These are phyloP conservation scores for Spodoptera picta DNA, from an alignment of 2,888 invertebrate species.

Conservation along the genomic window DNA sequence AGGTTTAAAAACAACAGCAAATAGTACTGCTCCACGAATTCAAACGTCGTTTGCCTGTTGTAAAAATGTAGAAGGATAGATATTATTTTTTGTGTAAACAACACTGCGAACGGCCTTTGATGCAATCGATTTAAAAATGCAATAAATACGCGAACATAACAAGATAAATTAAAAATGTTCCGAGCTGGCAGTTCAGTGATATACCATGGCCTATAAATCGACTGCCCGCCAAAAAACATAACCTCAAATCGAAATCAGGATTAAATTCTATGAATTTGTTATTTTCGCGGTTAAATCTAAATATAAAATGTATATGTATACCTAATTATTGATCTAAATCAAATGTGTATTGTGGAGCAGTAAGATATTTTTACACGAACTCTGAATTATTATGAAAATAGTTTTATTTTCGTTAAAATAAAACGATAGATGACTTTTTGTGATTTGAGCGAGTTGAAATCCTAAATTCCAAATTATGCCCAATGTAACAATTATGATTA, in stretches of 20 bases:
- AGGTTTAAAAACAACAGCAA: conserved; percentile 39
- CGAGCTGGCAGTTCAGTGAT: conserved; percentile 10
- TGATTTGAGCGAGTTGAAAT: conserved; percentile 63
- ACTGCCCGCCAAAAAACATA: conserved; percentile 25
- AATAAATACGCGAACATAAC: neutral
- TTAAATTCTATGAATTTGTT: conserved; percentile 13
- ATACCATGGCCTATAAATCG: conserved; percentile 13
- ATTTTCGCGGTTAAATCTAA: conserved; percentile 12
- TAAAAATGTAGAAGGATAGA: conserved; percentile 34
- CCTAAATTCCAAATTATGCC: conserved; percentile 83
- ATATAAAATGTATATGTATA: conserved; percentile 4
- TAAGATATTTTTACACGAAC: conserved; percentile 56
- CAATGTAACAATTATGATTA: conserved; percentile 85
- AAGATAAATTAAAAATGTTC: neutral
- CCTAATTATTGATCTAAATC: conserved; percentile 22
- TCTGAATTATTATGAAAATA: conserved; percentile 29
- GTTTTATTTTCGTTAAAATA: conserved; percentile 47
- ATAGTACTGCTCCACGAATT: conserved; percentile 61
- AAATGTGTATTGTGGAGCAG: conserved; percentile 60
- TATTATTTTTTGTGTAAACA: conserved; percentile 43
- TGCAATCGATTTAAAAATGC: neutral
- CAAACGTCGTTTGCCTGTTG: conserved; percentile 43
- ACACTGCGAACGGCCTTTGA: conserved; percentile 37
- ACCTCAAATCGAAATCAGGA: conserved; percentile 46
- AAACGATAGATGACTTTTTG: conserved; percentile 48